These are phyloP conservation scores for Hirtodrosophila trivittata DNA, from an alignment of 2,888 invertebrate genomes.

Conservation along the genomic window DNA sequence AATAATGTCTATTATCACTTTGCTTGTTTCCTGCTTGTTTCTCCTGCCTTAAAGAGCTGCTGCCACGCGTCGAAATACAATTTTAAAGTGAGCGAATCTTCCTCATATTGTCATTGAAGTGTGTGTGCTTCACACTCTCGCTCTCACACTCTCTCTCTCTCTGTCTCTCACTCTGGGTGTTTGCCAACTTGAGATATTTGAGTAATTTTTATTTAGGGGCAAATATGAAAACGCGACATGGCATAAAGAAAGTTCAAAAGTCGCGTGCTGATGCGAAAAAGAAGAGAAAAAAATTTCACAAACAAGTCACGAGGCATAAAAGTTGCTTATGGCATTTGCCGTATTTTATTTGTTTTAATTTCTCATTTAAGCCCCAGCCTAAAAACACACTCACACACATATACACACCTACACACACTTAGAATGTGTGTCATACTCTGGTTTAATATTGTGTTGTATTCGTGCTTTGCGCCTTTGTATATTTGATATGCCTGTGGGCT, in stretches of 20 bases:
- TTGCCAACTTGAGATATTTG: slow-evolving; percentile 21
- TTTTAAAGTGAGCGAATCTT: background rate
- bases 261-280: slow-evolving; percentile 8
- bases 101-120: background rate
- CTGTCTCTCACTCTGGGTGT: no score
- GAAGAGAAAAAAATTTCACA: slow-evolving; percentile 24
- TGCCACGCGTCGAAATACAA: no score
- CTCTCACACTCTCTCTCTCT: background rate
- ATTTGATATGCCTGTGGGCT: background rate
- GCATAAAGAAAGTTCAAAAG: slow-evolving; percentile 29
- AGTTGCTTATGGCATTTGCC: slow-evolving; percentile 40
- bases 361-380: slow-evolving; percentile 8
- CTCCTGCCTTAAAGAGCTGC: no score
- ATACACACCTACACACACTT: background rate
- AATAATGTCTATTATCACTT: slow-evolving; percentile 27
- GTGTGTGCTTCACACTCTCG: background rate
- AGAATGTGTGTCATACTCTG: slow-evolving; percentile 1
- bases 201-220: slow-evolving; percentile 47
- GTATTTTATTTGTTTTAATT: slow-evolving; percentile 52
- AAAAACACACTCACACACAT: background rate
- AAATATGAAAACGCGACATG: slow-evolving; percentile 14
- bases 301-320: slow-evolving; percentile 46
- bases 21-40: no score
- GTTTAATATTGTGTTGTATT: background rate
- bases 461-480: background rate